Percentiles rank a stretch among this genome's conserved stretches.
Conservation (phyloP, 2,888 invertebrate genomes). For the Oasisia sp. region DNA sequence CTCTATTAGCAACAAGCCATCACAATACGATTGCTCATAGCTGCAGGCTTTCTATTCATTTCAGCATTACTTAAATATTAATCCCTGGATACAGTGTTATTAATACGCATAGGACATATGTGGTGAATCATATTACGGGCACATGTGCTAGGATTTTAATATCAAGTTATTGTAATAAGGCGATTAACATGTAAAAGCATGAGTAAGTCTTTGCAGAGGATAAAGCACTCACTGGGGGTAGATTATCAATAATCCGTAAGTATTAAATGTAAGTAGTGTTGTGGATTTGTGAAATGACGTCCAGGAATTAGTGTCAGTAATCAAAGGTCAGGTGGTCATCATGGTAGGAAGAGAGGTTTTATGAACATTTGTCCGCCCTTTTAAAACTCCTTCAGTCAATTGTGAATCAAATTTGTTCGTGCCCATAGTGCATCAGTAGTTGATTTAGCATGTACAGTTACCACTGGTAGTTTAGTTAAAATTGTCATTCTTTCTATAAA, state of each 20-base stretch:
- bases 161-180: background rate
- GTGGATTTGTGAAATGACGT: background rate
- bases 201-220: background rate
- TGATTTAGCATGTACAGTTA: too few species aligned
- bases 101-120: background rate
- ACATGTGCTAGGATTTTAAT: background rate
- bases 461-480: too few species aligned
- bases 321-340: background rate
- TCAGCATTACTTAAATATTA: background rate
- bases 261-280: background rate
- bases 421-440: too few species aligned
- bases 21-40: background rate
- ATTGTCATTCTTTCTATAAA: too few species aligned
- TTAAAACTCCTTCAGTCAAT: background rate
- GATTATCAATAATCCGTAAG: background rate
- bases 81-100: background rate
- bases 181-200: background rate
- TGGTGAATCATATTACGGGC: background rate
- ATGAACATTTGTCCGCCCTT: background rate
- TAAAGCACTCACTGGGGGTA: background rate
- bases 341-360: background rate
- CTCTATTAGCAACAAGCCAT: background rate
- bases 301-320: background rate
- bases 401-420: too few species aligned
- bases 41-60: slow-evolving; percentile 8